These are phyloP conservation scores for Acrocephalus kingi DNA, from an alignment of 2,113 vertebrate genomes.

Conservation along the genomic window DNA sequence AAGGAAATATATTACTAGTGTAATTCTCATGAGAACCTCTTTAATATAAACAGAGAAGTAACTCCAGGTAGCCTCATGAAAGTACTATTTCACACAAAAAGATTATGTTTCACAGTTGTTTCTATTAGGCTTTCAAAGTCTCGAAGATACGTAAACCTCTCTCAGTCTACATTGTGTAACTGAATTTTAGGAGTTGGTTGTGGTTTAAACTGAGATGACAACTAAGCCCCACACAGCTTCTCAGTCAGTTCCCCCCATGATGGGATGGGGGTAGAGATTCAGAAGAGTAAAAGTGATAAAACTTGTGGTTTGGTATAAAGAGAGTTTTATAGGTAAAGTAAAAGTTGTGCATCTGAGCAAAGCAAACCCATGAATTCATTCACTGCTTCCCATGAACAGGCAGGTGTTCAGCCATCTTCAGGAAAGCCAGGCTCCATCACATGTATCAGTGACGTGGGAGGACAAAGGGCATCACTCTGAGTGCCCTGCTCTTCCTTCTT, in stretches of 20 bases:
- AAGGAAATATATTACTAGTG: neutral
- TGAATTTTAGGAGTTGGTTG: neutral
- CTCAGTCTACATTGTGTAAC: neutral
- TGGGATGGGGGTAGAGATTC: neutral
- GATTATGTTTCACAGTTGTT: neutral
- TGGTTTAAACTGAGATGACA: neutral
- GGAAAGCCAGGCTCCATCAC: neutral
- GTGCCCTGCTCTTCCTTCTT: neutral
- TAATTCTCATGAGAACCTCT: conserved; percentile 28
- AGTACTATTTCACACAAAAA: neutral
- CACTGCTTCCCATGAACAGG: neutral
- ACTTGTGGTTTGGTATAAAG: neutral
- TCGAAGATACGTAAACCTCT: neutral
- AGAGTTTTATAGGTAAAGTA: neutral
- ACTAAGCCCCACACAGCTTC: neutral
- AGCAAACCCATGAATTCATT: neutral
- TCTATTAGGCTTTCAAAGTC: neutral
- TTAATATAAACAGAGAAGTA: neutral
- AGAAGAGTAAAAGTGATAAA: neutral
- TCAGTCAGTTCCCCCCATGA: neutral
- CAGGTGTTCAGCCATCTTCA: neutral
- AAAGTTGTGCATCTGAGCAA: neutral
- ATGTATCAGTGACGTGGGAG: neutral
- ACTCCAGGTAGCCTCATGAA: neutral
- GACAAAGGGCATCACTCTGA: neutral